phyloP scores from a whole-genome alignment of 1,140 invertebrate species.

The Pentalonia nigronervosa region DNA sequence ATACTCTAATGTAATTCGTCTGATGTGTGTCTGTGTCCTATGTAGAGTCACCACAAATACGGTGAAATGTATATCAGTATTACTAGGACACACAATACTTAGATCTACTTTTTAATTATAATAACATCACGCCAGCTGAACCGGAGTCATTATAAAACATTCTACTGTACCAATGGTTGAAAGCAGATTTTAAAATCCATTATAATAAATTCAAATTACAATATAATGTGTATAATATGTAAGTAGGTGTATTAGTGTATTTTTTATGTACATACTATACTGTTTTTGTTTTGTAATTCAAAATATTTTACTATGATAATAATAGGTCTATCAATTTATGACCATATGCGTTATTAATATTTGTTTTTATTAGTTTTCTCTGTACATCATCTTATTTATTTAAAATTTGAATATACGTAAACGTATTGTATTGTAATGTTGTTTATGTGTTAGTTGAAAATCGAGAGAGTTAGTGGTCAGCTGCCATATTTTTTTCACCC shows the following conservation, averaged over 20 bases:
- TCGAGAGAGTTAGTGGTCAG: slow-evolving; percentile 29
- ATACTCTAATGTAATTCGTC: neutral
- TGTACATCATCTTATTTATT: neutral
- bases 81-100: neutral
- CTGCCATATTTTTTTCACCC: neutral
- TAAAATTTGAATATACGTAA: neutral
- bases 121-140: neutral
- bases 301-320: neutral
- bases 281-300: neutral
- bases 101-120: slow-evolving; percentile 16
- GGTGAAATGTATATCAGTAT: neutral
- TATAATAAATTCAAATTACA: neutral
- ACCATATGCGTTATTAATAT: neutral
- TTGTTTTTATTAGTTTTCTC: neutral
- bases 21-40: neutral
- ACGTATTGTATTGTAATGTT: neutral
- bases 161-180: neutral
- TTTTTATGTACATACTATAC: neutral
- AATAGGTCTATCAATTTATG: neutral
- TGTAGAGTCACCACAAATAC: neutral
- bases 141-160: neutral
- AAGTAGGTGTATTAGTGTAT: neutral
- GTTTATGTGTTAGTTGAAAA: neutral
- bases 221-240: too few relatives aligned
- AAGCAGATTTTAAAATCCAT: neutral